Base-by-base conservation (phyloP, 30 jellyfish, hydroid and myxozoan species). In the Mastigias papua region DNA sequence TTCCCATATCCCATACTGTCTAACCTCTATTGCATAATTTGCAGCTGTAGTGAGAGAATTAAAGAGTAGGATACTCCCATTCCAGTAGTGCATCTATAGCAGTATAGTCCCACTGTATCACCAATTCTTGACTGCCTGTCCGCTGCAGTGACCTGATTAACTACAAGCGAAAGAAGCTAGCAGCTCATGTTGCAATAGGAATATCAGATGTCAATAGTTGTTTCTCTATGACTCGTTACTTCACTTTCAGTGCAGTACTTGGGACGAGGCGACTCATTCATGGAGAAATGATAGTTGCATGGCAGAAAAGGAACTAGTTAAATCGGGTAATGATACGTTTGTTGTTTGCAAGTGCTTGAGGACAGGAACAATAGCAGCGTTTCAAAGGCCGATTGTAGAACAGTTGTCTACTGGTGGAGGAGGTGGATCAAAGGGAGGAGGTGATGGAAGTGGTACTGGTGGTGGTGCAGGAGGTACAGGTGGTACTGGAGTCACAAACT, bases 351-450 rank as follows among this genome's bases (percentile, higher is more conserved):
- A 86, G n/a, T 86, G 95, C 88, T 72, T 75, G 17, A 86, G 78
- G 63, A 73, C 79, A 15, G 95, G 95, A 13, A 64, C 95, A 32
- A 3, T 73, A 35, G 95, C 95, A 8, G 95, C 95, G 16, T 86
- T 86, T 67, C 61, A 65, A 57, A 82, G 77, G 20, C 84, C 79
- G 10, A 19, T 31, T 1, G 23, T 64, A 26, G 76, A 8, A 16
- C 8, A 46, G 60, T 16, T 46, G 8, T 8, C 60, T 16, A 46
- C 60, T 6, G 60, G 60, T 16, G n/a, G n/a, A n/a, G n/a, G n/a
- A n/a, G n/a, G n/a, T n/a, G n/a, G n/a, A n/a, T n/a, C n/a, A n/a
- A n/a, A n/a, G 13, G 54, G 42, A 20, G 20, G 20, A 51, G 27
- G 23, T 2, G 70, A 4, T 6, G 78, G 46, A 28, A 60, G 88